Evolutionary conservation across 2,113 vertebrate species (phyloP).

Genomic region (Hippocampus abdominalis): DNA sequence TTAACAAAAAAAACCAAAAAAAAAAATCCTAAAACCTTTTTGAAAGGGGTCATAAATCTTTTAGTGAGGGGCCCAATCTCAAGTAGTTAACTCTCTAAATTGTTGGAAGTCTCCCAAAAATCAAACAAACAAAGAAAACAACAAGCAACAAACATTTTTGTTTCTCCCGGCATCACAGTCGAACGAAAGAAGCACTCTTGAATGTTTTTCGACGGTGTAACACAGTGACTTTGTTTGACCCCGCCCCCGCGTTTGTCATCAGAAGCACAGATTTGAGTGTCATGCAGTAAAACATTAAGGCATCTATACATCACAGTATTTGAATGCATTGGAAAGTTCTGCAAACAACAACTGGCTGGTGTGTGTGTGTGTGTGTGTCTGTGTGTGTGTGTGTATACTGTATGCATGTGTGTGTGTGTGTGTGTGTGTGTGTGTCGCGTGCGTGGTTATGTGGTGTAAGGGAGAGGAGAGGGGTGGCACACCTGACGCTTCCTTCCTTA

Average conservation of each 20-base stretch:
- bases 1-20: slow-evolving; percentile 15
- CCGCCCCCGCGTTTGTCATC: slow-evolving; percentile 30
- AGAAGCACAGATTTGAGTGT: slow-evolving; percentile 82
- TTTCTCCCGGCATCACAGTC: slow-evolving; percentile 60
- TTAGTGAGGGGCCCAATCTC: slow-evolving; percentile 66
- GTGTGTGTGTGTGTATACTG: slow-evolving; percentile 9
- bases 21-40: slow-evolving; percentile 64
- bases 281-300: slow-evolving; percentile 99
- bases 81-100: slow-evolving; percentile 65
- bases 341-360: slow-evolving; percentile 89
- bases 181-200: slow-evolving; percentile 64
- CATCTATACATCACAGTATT: slow-evolving; percentile 99
- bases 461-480: slow-evolving; percentile 58
- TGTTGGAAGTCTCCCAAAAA: not conserved
- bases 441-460: slow-evolving; percentile 4
- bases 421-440: not conserved
- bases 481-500: slow-evolving; percentile 73
- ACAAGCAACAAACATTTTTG: slow-evolving; percentile 61
- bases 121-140: slow-evolving; percentile 63
- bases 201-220: slow-evolving; percentile 68
- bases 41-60: slow-evolving; percentile 66
- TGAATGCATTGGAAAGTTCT: slow-evolving; percentile 84
- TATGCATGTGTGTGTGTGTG: not conserved
- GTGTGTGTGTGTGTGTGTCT: slow-evolving; percentile 22
- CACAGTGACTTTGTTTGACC: slow-evolving; percentile 57